Conservation (phyloP, 1,140 invertebrate species). For the Heliconius melpomene region DNA sequence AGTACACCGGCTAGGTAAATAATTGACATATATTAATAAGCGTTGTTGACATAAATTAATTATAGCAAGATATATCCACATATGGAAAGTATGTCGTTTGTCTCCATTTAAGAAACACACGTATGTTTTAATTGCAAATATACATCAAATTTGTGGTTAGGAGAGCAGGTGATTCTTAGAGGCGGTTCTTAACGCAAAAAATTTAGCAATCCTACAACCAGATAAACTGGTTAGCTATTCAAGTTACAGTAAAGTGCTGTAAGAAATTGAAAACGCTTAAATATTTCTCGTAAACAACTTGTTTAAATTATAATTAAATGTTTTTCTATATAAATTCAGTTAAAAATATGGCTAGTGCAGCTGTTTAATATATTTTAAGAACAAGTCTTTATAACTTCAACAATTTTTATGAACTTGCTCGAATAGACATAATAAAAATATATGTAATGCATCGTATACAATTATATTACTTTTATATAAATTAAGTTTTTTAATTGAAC, state of each 20-base stretch:
- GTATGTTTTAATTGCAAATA: constrained; percentile 27
- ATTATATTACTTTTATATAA: no score
- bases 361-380: background rate
- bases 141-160: constrained; percentile 17
- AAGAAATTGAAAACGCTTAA: constrained; percentile 14
- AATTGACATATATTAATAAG: constrained; percentile 25
- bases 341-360: background rate
- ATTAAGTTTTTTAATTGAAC: no score
- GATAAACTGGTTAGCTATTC: constrained; percentile 25
- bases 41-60: background rate
- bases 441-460: background rate
- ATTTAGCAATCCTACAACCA: constrained; percentile 31
- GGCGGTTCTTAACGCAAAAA: constrained; percentile 23
- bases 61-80: constrained; percentile 24
- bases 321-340: background rate
- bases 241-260: constrained; percentile 16
- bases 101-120: constrained; percentile 28
- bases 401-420: background rate
- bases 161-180: constrained; percentile 22
- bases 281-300: background rate
- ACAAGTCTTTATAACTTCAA: background rate
- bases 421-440: background rate
- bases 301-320: constrained; percentile 4
- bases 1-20: constrained; percentile 21
- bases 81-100: constrained; percentile 28